phyloP scores from a whole-genome alignment of 2,113 vertebrate genomes.

The Mungos mungo region DNA sequence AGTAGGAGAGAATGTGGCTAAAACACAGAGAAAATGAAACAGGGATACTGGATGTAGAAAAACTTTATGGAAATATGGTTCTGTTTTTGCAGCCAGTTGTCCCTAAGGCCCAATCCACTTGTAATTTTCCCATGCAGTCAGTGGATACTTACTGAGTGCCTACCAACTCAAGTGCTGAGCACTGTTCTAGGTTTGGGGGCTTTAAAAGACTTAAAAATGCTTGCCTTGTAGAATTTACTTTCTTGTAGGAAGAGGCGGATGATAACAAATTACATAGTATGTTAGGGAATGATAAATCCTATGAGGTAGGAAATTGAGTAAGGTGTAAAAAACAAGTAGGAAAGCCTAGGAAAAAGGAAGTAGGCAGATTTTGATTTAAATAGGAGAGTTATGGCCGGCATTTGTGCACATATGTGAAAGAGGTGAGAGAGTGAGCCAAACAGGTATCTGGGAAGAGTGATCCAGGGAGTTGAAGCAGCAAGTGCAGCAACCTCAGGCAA shows the following conservation, averaged over 20 bases:
- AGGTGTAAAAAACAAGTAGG: background rate
- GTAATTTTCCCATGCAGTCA: background rate
- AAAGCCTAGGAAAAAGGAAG: background rate
- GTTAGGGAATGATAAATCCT: background rate
- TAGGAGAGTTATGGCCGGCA: background rate
- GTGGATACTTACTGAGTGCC: background rate
- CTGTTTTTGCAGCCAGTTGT: background rate
- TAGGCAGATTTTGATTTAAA: background rate
- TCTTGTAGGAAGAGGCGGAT: background rate
- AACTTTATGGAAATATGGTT: background rate
- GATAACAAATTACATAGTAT: background rate
- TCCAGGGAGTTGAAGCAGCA: background rate
- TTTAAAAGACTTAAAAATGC: background rate
- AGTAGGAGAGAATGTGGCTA: background rate
- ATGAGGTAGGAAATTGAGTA: background rate
- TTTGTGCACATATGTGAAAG: background rate
- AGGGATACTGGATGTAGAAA: background rate
- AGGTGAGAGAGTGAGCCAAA: background rate
- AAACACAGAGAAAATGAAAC: background rate
- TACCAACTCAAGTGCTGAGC: background rate
- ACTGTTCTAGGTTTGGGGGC: background rate
- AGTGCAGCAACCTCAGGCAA: no score
- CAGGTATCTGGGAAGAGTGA: background rate
- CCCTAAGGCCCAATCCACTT: background rate
- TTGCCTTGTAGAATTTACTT: background rate